phyloP scores from a whole-genome alignment of 2,888 invertebrate genomes.

The Chloroclystis v-ata region DNA sequence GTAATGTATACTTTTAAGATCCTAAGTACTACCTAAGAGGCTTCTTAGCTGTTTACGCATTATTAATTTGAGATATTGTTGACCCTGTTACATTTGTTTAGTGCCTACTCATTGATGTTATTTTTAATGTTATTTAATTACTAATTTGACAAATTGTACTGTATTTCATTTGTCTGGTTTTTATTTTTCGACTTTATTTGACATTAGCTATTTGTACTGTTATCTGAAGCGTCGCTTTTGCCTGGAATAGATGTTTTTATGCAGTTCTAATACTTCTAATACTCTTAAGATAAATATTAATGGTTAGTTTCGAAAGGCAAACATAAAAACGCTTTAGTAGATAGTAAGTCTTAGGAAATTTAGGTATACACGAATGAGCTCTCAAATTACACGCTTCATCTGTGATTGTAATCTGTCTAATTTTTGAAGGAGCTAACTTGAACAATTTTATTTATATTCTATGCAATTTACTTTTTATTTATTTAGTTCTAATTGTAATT shows the following conservation, averaged over 20 bases:
- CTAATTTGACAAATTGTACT: constrained; percentile 47
- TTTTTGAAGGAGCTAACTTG: constrained; percentile 60
- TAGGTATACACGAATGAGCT: constrained; percentile 42
- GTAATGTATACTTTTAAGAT: constrained; percentile 13
- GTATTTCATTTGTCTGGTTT: constrained; percentile 44
- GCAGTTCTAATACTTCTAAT: no score
- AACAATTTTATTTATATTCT: constrained; percentile 64
- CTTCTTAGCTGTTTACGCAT: constrained; percentile 20
- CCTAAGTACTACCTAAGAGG: constrained; percentile 18
- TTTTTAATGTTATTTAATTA: constrained; percentile 47
- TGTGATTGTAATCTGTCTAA: constrained; percentile 71
- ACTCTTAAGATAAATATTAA: no score
- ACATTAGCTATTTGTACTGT: constrained; percentile 4
- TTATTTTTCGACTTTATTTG: constrained; percentile 25
- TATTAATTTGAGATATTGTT: constrained; percentile 36
- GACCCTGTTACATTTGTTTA: constrained; percentile 36
- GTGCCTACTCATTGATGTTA: constrained; percentile 36
- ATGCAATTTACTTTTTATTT: constrained; percentile 70
- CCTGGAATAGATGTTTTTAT: no score
- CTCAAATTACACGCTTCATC: constrained; percentile 66
- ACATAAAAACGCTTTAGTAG: neutral
- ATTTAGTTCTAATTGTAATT: constrained; percentile 68
- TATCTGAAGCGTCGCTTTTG: neutral
- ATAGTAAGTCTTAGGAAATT: neutral
- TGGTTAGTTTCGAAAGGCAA: neutral